Evolutionary conservation across 2,797 vertebrate genomes (phyloP), one percentile per base, ranked within the genome.

Genomic region (Falco naumanni): DNA sequence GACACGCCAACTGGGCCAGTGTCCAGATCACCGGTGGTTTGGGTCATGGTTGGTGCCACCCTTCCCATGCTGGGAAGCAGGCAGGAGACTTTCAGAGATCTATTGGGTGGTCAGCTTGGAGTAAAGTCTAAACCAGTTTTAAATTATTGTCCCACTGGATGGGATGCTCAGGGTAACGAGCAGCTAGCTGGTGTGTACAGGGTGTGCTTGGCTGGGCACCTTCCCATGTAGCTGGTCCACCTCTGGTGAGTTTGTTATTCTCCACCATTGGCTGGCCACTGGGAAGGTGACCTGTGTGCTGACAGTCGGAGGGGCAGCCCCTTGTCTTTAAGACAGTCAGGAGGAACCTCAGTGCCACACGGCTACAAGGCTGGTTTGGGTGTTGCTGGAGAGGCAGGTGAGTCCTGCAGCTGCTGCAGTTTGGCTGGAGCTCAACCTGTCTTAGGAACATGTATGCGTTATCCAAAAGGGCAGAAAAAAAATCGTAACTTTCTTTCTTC

Each of bases 261-360:
- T 6, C 41, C 53, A 25, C 37, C 16, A 1, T 39, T 77, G 10
- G 9, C 31, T 37, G 41, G 33, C n/a, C 37, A 68, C 1, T 0
- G 0, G 45, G 37, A 41, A 39, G 28, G 21, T 83, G 37, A 60
- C 7, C n/a, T 3, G 6, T n/a, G 22, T 64, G 76, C 48, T 60
- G 43, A 19, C 0, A 3, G 29, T 83, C 18, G 29, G 34, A 68
- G n/a, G 7, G 10, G 1, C 37, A 25, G 43, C 54, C 7, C 6
- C 7, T 81, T 75, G 5, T n/a, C 57, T 89, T 51, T 24, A 6
- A 37, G 41, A 13, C 11, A 11, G 34, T 3, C 1, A 65, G 53
- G 60, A 61, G 69, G 65, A 86, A 24, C 20, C 66, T 48, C 11
- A 6, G 37, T 20, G 64, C 34, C 31, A 6, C 31, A 15, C 1